phyloP scores from a whole-genome alignment of 2,797 vertebrate species.

The Sylvilagus floridanus region DNA sequence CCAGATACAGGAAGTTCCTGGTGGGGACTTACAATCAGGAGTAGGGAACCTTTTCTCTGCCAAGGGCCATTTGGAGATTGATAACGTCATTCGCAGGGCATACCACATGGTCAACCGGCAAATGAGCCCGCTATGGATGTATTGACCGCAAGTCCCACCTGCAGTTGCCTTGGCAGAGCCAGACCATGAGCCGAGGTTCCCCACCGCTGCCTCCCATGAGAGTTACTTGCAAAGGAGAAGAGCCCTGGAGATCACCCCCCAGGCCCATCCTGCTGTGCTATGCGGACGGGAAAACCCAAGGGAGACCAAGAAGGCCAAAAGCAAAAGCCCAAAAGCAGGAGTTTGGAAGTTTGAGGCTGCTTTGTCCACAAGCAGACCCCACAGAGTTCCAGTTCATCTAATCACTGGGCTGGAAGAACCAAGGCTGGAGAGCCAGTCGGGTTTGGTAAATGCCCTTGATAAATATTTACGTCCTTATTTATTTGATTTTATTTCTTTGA shows the following conservation, averaged over 20 bases:
- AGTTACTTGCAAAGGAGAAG: neutral
- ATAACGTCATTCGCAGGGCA: no score
- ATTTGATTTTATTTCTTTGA: no score
- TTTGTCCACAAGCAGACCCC: neutral
- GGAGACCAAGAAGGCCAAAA: neutral
- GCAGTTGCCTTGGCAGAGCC: neutral
- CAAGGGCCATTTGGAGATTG: no score
- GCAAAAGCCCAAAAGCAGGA: neutral
- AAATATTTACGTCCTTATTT: no score
- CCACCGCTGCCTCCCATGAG: fast-evolving
- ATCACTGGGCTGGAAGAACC: neutral
- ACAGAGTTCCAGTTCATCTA: neutral
- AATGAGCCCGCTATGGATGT: no score
- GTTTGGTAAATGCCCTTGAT: neutral
- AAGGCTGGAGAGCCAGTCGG: neutral
- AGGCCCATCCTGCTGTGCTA: fast-evolving
- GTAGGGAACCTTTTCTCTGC: no score
- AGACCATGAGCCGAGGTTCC: no score
- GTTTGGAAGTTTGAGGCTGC: neutral
- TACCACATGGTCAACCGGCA: no score
- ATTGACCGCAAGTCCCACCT: no score
- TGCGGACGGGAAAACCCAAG: neutral
- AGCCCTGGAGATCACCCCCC: neutral
- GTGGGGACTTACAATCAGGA: no score
- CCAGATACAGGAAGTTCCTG: neutral